These are phyloP conservation scores for Lasioglossum vierecki DNA, from an alignment of 2,888 invertebrate species.

Conservation along the genomic window DNA sequence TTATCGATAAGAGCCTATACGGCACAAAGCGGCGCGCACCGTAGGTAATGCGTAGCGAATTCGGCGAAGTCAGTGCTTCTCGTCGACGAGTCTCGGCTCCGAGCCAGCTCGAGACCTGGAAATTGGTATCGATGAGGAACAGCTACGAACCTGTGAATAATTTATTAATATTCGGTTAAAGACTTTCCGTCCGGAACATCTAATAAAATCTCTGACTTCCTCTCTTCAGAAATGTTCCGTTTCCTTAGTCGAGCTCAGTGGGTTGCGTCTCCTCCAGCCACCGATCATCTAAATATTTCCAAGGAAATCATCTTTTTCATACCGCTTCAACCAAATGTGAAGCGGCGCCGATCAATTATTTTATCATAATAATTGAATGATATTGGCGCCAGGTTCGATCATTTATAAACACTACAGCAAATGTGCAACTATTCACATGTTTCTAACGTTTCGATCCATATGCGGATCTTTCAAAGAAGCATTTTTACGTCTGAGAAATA, in stretches of 20 bases:
- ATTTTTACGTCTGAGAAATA: too few relatives aligned
- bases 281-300: neutral
- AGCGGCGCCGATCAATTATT: neutral
- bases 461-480: too few relatives aligned
- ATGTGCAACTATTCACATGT: too few relatives aligned
- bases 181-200: conserved; percentile 24
- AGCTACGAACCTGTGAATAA: conserved; percentile 45
- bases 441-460: too few relatives aligned
- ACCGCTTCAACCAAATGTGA: neutral
- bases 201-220: conserved; percentile 10
- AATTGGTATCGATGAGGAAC: conserved; percentile 55
- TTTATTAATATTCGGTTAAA: conserved; percentile 53
- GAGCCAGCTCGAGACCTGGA: conserved; percentile 37
- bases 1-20: conserved; percentile 56
- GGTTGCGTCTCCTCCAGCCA: neutral
- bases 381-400: too few relatives aligned
- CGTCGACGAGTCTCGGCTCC: conserved; percentile 24
- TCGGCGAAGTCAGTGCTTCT: conserved; percentile 24
- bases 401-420: too few relatives aligned
- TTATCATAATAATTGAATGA: too few relatives aligned
- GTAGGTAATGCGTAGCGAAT: conserved; percentile 25
- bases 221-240: neutral
- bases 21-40: conserved; percentile 9
- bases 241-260: neutral
- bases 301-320: neutral